Conservation (phyloP, 2,113 vertebrate genomes). For the Indri indri region DNA sequence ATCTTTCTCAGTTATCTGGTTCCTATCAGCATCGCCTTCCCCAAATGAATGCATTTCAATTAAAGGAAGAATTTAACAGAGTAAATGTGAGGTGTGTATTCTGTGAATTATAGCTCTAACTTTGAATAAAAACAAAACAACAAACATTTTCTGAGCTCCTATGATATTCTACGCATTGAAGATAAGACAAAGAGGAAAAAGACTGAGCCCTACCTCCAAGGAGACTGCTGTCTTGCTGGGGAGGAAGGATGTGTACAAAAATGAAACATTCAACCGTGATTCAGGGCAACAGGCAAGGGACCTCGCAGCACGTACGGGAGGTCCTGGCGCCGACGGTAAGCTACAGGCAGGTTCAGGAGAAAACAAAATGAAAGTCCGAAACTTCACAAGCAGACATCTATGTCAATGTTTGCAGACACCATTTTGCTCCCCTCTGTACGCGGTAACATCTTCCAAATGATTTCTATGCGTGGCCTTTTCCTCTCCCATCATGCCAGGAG, state of each 20-base stretch:
- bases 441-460: not conserved
- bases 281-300: not conserved
- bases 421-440: not conserved
- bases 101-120: slow-evolving; percentile 72
- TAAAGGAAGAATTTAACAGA: slow-evolving; percentile 69
- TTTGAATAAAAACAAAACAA: slow-evolving; percentile 70
- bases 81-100: slow-evolving; percentile 67
- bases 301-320: not conserved
- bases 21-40: slow-evolving; percentile 63
- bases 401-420: not conserved
- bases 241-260: not conserved
- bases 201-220: not conserved
- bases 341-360: not conserved
- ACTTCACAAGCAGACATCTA: not conserved
- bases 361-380: not conserved
- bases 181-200: slow-evolving; percentile 48
- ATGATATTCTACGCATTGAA: not conserved
- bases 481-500: not conserved
- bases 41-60: slow-evolving; percentile 75
- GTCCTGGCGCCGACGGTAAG: not conserved
- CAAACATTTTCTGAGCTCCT: slow-evolving; percentile 62
- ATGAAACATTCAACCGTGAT: fast-evolving
- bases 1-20: slow-evolving; percentile 57
- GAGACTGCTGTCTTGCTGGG: not conserved
- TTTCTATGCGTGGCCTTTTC: not conserved